A percentile compares a stretch with the other conserved stretches of the same genome.
Evolutionary conservation across 2,888 invertebrate species (phyloP).

Genomic region (Rotaria socialis): DNA sequence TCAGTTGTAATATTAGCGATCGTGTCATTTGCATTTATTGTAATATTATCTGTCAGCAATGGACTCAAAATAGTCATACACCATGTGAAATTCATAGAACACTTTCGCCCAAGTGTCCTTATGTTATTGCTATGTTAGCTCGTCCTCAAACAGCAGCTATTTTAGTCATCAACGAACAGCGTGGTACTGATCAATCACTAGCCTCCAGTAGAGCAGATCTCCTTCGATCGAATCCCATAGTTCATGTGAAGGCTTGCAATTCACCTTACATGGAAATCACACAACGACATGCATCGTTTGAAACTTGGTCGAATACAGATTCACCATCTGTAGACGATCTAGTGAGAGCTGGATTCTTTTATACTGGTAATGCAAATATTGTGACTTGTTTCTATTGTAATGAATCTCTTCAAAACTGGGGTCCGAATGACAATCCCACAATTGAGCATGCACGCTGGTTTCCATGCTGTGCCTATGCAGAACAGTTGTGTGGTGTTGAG

Average conservation of each 20-base stretch:
- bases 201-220: too few species aligned
- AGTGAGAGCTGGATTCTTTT: neutral
- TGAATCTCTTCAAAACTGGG: neutral
- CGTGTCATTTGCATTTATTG: constrained; percentile 22
- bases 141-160: too few species aligned
- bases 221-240: neutral
- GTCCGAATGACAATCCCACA: neutral
- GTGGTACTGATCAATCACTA: neutral
- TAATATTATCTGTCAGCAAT: neutral
- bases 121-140: neutral
- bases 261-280: neutral
- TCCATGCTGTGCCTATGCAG: neutral
- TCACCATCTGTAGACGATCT: neutral
- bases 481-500: neutral
- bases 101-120: neutral
- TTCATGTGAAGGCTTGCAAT: neutral
- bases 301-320: neutral
- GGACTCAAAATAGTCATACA: neutral
- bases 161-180: neutral
- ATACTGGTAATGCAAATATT: neutral
- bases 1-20: constrained; percentile 15
- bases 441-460: neutral
- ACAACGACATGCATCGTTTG: neutral
- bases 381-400: constrained; percentile 29
- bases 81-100: neutral